Evolutionary conservation across 2,113 vertebrate genomes (phyloP).

Genomic region (Ophthalmolycus amberensis): DNA sequence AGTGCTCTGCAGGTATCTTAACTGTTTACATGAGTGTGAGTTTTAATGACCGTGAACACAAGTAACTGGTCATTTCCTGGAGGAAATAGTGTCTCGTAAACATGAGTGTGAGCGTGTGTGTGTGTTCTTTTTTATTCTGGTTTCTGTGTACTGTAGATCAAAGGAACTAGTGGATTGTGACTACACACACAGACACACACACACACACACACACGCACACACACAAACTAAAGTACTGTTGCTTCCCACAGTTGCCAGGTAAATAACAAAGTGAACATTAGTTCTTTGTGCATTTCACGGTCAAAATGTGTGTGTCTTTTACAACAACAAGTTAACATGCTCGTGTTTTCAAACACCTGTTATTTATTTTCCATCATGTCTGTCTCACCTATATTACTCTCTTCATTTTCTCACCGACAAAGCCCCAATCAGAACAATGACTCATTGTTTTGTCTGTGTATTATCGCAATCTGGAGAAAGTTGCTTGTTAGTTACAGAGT

Average conservation of each 20-base stretch:
- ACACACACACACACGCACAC: slow-evolving; percentile 20
- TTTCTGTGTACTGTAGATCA: slow-evolving; percentile 12
- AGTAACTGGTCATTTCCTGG: slow-evolving; percentile 10
- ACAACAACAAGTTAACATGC: background rate
- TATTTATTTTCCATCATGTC: slow-evolving; percentile 10
- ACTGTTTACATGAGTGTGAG: background rate
- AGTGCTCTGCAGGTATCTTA: background rate
- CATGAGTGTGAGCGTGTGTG: background rate
- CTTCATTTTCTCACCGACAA: background rate
- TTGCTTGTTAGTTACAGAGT: slow-evolving; percentile 25
- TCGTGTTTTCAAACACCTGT: slow-evolving; percentile 30
- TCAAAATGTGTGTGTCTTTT: slow-evolving; percentile 12
- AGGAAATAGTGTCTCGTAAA: slow-evolving; percentile 25
- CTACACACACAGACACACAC: slow-evolving; percentile 27
- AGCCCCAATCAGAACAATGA: background rate
- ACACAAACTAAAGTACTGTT: background rate
- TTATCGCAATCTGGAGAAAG: slow-evolving; percentile 30
- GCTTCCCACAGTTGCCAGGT: background rate
- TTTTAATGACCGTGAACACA: background rate
- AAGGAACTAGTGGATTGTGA: slow-evolving; percentile 19
- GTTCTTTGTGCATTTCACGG: background rate
- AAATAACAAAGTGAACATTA: background rate
- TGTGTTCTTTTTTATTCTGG: background rate
- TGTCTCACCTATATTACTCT: background rate
- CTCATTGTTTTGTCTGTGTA: slow-evolving; percentile 11